phyloP scores from a whole-genome alignment of 2,888 invertebrate species.

The Leptogaster cylindrica region DNA sequence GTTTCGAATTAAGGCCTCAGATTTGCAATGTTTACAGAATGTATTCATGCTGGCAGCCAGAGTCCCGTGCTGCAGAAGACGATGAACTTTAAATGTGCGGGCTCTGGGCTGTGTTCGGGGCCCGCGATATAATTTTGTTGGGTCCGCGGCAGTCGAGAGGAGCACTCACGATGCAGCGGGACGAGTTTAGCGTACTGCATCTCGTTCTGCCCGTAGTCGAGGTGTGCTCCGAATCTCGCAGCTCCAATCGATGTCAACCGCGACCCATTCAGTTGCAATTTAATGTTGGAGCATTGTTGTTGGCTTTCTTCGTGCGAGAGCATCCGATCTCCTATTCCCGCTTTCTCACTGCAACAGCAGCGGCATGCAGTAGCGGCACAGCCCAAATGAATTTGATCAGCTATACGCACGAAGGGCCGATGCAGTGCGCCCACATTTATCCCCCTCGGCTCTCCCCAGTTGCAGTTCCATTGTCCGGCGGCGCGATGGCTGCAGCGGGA shows the following conservation, averaged over 20 bases:
- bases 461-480: conserved; percentile 7
- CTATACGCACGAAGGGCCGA: background rate
- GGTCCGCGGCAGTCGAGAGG: background rate
- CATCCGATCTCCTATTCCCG: conserved; percentile 17
- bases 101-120: background rate
- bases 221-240: conserved; percentile 2
- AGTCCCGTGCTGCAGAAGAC: conserved; percentile 7
- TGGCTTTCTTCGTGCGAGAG: background rate
- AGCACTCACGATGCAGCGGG: background rate
- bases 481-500: conserved; percentile 4
- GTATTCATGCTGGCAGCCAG: background rate
- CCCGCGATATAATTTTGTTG: background rate
- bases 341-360: background rate
- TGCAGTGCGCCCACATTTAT: conserved; percentile 16
- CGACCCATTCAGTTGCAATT: conserved; percentile 1
- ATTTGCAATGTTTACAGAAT: conserved; percentile 15
- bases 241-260: background rate
- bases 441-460: conserved; percentile 11
- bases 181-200: background rate
- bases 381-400: background rate
- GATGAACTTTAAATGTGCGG: conserved; percentile 23
- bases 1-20: background rate
- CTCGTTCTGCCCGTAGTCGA: background rate
- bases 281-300: background rate
- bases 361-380: background rate